Evolutionary conservation across 1,140 invertebrate species (phyloP).

Genomic region (Thaumetopoea pityocampa): DNA sequence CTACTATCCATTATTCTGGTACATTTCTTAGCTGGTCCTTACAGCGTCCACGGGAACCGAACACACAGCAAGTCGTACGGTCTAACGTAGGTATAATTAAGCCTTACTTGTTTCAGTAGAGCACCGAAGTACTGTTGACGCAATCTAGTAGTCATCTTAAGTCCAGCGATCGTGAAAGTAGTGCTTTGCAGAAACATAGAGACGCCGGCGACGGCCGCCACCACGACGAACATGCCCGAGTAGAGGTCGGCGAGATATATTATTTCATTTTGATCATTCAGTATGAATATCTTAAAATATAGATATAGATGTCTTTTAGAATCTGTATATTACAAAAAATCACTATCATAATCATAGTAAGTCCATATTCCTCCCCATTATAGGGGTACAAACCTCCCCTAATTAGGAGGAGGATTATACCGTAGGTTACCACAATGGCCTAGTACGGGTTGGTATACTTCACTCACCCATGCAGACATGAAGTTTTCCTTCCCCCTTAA

Average conservation of each 20-base stretch:
- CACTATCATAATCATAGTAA: neutral
- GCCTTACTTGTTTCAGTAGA: slow-evolving; percentile 57
- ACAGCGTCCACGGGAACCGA: too few species aligned
- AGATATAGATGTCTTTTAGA: neutral
- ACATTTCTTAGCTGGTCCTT: too few species aligned
- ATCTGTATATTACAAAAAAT: neutral
- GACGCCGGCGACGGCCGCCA: slow-evolving; percentile 73
- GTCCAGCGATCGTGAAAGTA: slow-evolving; percentile 86
- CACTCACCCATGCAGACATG: too few species aligned
- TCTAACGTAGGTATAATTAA: too few species aligned
- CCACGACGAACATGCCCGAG: slow-evolving; percentile 62
- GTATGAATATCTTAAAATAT: slow-evolving; percentile 57
- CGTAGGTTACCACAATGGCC: too few species aligned
- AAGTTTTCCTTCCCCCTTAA: too few species aligned
- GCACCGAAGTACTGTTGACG: slow-evolving; percentile 74
- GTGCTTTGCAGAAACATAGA: slow-evolving; percentile 83
- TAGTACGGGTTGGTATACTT: too few species aligned
- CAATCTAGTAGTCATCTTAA: slow-evolving; percentile 85
- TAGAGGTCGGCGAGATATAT: slow-evolving; percentile 52
- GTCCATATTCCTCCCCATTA: too few species aligned
- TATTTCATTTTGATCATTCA: slow-evolving; percentile 41
- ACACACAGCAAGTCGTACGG: too few species aligned
- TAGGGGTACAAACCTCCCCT: too few species aligned
- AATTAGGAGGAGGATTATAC: too few species aligned
- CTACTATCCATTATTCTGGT: too few species aligned